Conservation (phyloP, 2,888 invertebrate genomes). For the Nasonia oneida region DNA sequence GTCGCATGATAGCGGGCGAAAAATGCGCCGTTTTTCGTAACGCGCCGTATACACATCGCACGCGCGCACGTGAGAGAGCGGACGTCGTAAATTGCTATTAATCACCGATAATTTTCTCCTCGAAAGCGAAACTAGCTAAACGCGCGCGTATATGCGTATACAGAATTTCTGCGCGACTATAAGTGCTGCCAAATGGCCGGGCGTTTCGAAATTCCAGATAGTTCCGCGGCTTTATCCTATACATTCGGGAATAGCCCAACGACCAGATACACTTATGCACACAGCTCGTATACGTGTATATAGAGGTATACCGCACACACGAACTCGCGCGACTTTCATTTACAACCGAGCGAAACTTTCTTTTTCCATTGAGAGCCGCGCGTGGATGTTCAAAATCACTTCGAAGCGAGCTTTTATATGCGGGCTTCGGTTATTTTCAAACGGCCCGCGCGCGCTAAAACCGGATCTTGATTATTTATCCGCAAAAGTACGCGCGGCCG, state of each 20-base stretch:
- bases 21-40: conserved; percentile 39
- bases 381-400: conserved; percentile 36
- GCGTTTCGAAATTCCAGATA: conserved; percentile 50
- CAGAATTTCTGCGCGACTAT: conserved; percentile 14
- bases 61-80: neutral
- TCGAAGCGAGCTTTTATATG: neutral
- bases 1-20: neutral
- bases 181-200: conserved; percentile 22
- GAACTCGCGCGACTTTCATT: conserved; percentile 56
- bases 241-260: neutral
- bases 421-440: conserved; percentile 40
- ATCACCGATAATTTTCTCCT: conserved; percentile 47
- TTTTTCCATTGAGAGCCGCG: conserved; percentile 42
- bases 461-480: conserved; percentile 27
- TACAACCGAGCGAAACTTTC: conserved; percentile 51
- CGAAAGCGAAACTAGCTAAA: conserved; percentile 48
- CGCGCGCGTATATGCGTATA: neutral
- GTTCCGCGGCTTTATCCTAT: conserved; percentile 41
- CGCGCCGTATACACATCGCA: neutral
- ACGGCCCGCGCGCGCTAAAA: conserved; percentile 8
- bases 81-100: conserved; percentile 46
- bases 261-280: neutral
- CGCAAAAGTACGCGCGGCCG: neutral
- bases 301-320: neutral
- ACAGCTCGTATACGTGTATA: neutral